Evolutionary conservation across 1,140 invertebrate species (phyloP).

Genomic region (Drosophila erecta): DNA sequence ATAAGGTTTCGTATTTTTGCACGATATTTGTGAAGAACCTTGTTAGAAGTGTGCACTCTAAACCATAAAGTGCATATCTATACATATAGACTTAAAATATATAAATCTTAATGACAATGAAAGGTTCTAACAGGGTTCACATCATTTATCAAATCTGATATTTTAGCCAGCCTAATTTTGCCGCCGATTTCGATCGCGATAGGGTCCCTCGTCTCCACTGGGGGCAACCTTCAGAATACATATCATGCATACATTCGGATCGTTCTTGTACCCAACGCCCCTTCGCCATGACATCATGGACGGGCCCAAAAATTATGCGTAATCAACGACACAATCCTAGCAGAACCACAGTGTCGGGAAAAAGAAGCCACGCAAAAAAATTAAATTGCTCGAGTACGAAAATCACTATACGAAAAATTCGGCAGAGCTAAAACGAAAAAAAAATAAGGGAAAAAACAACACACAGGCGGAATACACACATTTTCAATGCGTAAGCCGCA

Average conservation of each 20-base stretch:
- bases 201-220: conserved; percentile 13
- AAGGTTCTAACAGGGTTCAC: too few relatives aligned
- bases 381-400: conserved; percentile 70
- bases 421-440: conserved; percentile 16
- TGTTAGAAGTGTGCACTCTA: background rate
- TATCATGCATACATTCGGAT: background rate
- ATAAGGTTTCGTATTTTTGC: conserved; percentile 27
- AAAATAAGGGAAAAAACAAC: conserved; percentile 13
- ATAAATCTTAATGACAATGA: too few relatives aligned
- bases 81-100: too few relatives aligned
- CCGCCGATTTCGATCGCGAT: conserved; percentile 3
- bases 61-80: background rate
- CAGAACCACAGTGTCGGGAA: conserved; percentile 50
- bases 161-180: background rate
- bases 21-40: conserved; percentile 12
- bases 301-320: conserved; percentile 72
- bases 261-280: conserved; percentile 11
- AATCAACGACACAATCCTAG: conserved; percentile 68
- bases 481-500: conserved; percentile 77
- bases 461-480: conserved; percentile 35
- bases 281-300: conserved; percentile 70
- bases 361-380: conserved; percentile 72
- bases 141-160: too few relatives aligned
- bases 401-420: conserved; percentile 14
- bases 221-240: conserved; percentile 11